A percentile compares a stretch with the other conserved stretches of the same genome.
Conservation (phyloP, 2,888 invertebrate species). For the Agrochola lychnidis region DNA sequence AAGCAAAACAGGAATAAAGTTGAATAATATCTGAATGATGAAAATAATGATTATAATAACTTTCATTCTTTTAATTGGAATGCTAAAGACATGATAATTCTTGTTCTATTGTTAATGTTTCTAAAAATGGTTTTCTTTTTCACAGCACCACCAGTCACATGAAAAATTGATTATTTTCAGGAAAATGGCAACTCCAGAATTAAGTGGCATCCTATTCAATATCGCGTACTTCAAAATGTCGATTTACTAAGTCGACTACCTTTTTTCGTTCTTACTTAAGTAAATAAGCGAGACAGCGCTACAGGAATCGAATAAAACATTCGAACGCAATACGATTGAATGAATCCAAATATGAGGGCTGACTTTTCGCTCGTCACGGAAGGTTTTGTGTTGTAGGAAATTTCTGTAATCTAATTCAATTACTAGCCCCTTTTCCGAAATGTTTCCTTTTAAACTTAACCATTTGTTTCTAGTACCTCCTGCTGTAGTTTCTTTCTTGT, state of each 20-base stretch:
- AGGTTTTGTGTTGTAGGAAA: slow-evolving; percentile 86
- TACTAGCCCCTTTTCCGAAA: slow-evolving; percentile 80
- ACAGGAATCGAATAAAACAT: slow-evolving; percentile 45
- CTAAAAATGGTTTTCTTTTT: neutral
- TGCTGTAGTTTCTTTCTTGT: slow-evolving; percentile 66
- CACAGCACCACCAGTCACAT: slow-evolving; percentile 31
- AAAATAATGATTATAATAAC: neutral
- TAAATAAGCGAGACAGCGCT: slow-evolving; percentile 20
- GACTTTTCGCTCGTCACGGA: slow-evolving; percentile 90
- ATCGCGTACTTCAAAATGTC: slow-evolving; percentile 40
- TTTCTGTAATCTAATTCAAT: slow-evolving; percentile 88
- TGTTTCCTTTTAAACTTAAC: slow-evolving; percentile 76
- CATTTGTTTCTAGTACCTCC: slow-evolving; percentile 67
- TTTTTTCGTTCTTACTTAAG: slow-evolving; percentile 18
- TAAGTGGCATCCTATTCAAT: slow-evolving; percentile 37
- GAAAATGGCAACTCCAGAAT: slow-evolving; percentile 32
- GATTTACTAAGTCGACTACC: slow-evolving; percentile 44
- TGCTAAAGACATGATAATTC: no score
- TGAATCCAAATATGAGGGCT: slow-evolving; percentile 65
- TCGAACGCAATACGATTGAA: slow-evolving; percentile 43
- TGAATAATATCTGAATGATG: neutral
- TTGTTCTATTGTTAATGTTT: neutral
- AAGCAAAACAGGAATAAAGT: neutral
- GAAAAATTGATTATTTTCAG: slow-evolving; percentile 42
- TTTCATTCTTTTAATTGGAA: neutral